A percentile compares a stretch with the other conserved stretches of the same genome.
phyloP scores from a whole-genome alignment of 2,113 vertebrate species.

The Psittacula cyanocephala region DNA sequence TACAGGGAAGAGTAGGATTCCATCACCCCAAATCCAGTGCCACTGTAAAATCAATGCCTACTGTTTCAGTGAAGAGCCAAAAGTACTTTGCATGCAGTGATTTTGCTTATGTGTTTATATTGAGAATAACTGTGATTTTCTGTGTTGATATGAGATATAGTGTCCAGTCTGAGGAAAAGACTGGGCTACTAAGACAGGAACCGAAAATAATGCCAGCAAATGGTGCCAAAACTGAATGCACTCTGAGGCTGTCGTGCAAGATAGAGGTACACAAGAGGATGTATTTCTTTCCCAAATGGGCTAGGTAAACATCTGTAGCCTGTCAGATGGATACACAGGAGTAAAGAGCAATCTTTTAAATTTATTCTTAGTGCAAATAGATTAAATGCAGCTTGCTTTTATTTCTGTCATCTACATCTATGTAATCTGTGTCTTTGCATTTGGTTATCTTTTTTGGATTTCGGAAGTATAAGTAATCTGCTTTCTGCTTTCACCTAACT shows the following conservation, averaged over 20 bases:
- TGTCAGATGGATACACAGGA: background rate
- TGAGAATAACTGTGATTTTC: background rate
- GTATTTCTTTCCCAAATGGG: background rate
- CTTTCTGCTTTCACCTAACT: background rate
- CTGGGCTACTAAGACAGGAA: background rate
- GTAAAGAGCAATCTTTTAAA: background rate
- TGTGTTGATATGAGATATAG: background rate
- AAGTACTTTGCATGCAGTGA: accelerated
- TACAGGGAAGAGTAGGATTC: background rate
- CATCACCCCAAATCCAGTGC: background rate
- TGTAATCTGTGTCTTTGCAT: accelerated
- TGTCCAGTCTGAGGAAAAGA: background rate
- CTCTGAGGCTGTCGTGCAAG: background rate
- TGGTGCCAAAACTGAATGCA: background rate
- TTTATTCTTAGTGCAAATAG: background rate
- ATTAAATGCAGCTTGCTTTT: background rate
- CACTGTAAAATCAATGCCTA: background rate
- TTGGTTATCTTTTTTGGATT: background rate
- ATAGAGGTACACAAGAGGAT: background rate
- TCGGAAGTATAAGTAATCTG: background rate
- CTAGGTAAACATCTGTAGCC: background rate
- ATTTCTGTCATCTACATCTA: background rate
- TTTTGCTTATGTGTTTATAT: background rate
- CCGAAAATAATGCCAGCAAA: background rate
- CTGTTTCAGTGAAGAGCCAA: background rate